Percentiles rank a stretch among this genome's conserved stretches.
Conservation (phyloP, 1,140 invertebrate species). For the Samia ricini region DNA sequence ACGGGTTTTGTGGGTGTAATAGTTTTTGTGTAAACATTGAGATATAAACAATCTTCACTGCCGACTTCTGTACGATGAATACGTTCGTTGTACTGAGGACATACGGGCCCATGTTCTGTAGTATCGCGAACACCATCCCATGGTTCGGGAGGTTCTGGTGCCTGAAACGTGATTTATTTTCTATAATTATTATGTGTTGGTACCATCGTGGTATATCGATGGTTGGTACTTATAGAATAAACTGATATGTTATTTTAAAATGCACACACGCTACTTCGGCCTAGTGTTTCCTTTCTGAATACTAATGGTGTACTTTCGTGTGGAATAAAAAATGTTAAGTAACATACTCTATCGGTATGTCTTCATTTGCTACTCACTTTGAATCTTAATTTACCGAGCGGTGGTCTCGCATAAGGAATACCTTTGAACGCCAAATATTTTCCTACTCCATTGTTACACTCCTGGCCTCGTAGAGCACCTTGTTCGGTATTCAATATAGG, state of each 20-base stretch:
- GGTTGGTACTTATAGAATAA: too few species aligned
- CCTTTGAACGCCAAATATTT: constrained; percentile 80
- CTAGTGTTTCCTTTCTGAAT: constrained; percentile 11
- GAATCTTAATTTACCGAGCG: constrained; percentile 80
- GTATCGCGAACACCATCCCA: constrained; percentile 76
- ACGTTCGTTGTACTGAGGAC: constrained; percentile 70
- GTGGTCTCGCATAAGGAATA: constrained; percentile 84
- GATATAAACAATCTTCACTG: constrained; percentile 84
- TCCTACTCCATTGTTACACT: constrained; percentile 46
- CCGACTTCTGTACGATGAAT: constrained; percentile 57
- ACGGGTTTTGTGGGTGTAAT: constrained; percentile 45
- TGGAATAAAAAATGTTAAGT: constrained; percentile 12
- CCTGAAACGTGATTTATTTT: constrained; percentile 27
- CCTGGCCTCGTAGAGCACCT: constrained; percentile 61
- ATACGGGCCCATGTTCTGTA: constrained; percentile 65
- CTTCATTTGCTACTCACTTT: constrained; percentile 50
- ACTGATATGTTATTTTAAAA: background rate
- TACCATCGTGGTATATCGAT: background rate
- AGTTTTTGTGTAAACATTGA: constrained; percentile 83
- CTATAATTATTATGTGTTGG: background rate
- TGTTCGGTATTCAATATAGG: constrained; percentile 48
- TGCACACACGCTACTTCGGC: background rate
- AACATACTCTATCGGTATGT: constrained; percentile 14
- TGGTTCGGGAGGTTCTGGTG: constrained; percentile 65
- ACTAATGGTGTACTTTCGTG: constrained; percentile 18